Base-by-base conservation (phyloP, 2,113 vertebrate genomes). In the Hymenochirus boettgeri region DNA sequence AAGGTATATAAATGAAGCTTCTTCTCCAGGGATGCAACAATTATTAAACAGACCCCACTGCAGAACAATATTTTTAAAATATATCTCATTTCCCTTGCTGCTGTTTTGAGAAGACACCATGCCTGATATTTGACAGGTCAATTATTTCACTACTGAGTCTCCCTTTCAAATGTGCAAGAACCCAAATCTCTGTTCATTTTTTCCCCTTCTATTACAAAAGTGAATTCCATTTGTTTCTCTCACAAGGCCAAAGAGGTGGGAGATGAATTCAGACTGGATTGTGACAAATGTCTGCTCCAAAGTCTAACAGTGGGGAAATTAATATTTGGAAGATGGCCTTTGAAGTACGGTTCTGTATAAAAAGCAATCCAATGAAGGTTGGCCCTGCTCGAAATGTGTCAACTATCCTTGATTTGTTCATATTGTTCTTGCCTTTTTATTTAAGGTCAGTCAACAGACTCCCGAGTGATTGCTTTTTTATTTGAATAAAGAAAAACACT, bases 81-180 rank as follows among this genome's bases (percentile, higher is more conserved):
- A 73, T 77, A 90, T 90, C 87, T 90, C 86, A 88, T 91, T 92
- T 89, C 81, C 78, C 76, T 82, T 76, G 75, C 77, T 77, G 75
- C 79, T 83, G 81, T 70, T 78, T 79, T 79, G 75, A 71, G 54
- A 77, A 79, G 81, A 82, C 76, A 77, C 80, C 72, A 72, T 73
- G 74, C 81, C 80, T 77, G 81, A 81, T 89, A 87, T 77, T 85
- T 90, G 91, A 94, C 91, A 93, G 90, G 87, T 93, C 92, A 92
- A 89, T 95, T 92, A 93, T 87, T 90, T 78, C 82, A 74, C 61
- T 62, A 76, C 69, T 84, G 83, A 85, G 82, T 77, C 80, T 77
- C 85, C 85, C 82, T 83, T 86, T 79, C 55, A 74, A 79, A 79
- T 77, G 75, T 72, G 80, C 80, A 76, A 76, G 79, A 75, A 76